phyloP scores from a whole-genome alignment of 2,888 invertebrate species.

The Melinopterus prodromus region DNA sequence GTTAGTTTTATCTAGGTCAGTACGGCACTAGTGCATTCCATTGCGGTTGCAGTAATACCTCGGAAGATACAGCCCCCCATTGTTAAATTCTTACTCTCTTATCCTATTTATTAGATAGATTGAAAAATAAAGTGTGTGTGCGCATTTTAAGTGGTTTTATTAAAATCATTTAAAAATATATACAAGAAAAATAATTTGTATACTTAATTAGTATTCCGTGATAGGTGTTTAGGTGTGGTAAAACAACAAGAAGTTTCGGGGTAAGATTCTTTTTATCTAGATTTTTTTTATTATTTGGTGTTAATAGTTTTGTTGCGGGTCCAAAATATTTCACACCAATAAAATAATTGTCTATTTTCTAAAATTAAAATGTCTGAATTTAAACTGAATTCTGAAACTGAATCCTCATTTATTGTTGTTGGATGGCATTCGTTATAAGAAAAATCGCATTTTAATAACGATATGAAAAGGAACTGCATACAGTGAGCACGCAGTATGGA shows the following conservation, averaged over 20 bases:
- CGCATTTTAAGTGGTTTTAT: neutral
- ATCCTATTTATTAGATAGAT: neutral
- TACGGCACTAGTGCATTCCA: neutral
- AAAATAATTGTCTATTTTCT: too few species aligned
- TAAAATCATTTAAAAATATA: neutral
- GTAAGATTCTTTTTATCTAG: neutral
- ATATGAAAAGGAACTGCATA: too few species aligned
- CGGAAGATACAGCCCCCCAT: neutral
- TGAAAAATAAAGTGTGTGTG: neutral
- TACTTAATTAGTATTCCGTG: neutral
- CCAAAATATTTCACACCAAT: too few species aligned
- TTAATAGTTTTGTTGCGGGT: neutral
- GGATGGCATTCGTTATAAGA: too few species aligned
- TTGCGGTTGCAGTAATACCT: neutral
- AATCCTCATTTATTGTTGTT: too few species aligned
- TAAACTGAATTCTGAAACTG: too few species aligned
- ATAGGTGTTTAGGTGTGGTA: neutral
- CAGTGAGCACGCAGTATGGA: too few species aligned
- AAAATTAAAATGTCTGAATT: too few species aligned
- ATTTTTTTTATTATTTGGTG: neutral
- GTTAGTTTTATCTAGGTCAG: neutral
- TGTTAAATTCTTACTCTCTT: neutral
- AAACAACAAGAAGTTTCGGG: neutral
- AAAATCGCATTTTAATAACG: too few species aligned
- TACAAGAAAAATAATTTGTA: neutral